Conservation (phyloP, 2,888 invertebrate species). For the Drosophila austrosaltans region DNA sequence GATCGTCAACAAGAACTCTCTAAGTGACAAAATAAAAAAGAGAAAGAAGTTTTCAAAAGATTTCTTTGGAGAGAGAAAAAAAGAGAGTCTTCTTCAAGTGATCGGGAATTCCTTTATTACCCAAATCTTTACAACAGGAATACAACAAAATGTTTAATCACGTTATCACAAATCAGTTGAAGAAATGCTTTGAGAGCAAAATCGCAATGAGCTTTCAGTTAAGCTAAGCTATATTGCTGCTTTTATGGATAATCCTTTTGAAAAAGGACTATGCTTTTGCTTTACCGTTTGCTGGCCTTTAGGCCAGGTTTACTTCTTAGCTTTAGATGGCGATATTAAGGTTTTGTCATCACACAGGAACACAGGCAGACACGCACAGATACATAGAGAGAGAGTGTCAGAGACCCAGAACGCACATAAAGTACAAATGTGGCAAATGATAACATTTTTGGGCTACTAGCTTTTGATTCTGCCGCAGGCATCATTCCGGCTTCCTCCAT, state of each 20-base stretch:
- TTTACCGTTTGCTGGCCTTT: background rate
- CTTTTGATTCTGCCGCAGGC: slow-evolving; percentile 11
- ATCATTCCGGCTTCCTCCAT: background rate
- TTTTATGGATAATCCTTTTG: background rate
- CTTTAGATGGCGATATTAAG: slow-evolving; percentile 26
- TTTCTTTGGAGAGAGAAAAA: background rate
- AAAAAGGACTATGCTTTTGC: slow-evolving; percentile 10
- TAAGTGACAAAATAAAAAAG: background rate
- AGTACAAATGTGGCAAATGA: slow-evolving; percentile 71
- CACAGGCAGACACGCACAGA: slow-evolving; percentile 10
- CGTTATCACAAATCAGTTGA: background rate
- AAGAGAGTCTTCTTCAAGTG: background rate
- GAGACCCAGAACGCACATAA: slow-evolving; percentile 24
- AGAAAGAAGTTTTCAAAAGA: background rate
- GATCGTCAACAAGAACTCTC: background rate
- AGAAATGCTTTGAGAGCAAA: background rate
- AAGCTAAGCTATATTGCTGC: background rate
- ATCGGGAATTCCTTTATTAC: background rate
- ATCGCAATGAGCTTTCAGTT: background rate
- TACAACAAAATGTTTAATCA: background rate
- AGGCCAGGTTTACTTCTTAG: background rate
- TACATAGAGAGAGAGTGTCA: slow-evolving; percentile 5
- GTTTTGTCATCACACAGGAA: slow-evolving; percentile 21
- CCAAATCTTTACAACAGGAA: background rate
- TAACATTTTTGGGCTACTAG: slow-evolving; percentile 53